Evolutionary conservation across 2,888 invertebrate genomes (phyloP).

Genomic region (Ecdyonurus torrentis): DNA sequence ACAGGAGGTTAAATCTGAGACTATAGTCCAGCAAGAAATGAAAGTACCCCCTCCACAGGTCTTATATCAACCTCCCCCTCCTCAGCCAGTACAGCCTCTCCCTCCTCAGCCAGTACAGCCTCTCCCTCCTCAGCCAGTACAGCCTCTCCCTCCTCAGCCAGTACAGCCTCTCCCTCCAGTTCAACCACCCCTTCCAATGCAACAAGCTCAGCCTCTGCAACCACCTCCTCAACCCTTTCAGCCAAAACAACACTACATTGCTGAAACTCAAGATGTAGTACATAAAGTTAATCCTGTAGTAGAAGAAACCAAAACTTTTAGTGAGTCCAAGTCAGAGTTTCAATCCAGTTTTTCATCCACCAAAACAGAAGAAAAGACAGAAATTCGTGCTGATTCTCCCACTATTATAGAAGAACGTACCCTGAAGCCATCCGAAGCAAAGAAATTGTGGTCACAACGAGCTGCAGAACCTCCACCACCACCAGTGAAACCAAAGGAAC

Average conservation of each 20-base stretch:
- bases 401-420: conserved; percentile 26
- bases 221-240: not conserved
- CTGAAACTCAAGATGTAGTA: conserved; percentile 19
- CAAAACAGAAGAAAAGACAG: conserved; percentile 8
- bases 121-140: conserved; percentile 6
- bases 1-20: not conserved
- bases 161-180: not conserved
- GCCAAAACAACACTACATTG: conserved; percentile 23
- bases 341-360: conserved; percentile 14
- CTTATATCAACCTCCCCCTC: not conserved
- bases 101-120: not conserved
- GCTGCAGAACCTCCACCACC: conserved; percentile 30
- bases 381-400: conserved; percentile 11
- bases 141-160: conserved; percentile 16
- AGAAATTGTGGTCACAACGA: conserved; percentile 29
- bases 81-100: not conserved
- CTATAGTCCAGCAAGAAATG: not conserved
- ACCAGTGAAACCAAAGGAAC: conserved; percentile 26
- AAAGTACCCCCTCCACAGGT: too few relatives aligned
- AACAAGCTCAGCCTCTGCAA: not conserved
- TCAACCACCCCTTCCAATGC: not conserved
- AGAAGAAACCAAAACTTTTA: not conserved
- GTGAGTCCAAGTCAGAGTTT: conserved; percentile 15
- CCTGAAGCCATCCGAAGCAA: conserved; percentile 29
- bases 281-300: not conserved